Base-by-base conservation (phyloP, 2,797 vertebrate species). In the Tauraco hartlaubi region DNA sequence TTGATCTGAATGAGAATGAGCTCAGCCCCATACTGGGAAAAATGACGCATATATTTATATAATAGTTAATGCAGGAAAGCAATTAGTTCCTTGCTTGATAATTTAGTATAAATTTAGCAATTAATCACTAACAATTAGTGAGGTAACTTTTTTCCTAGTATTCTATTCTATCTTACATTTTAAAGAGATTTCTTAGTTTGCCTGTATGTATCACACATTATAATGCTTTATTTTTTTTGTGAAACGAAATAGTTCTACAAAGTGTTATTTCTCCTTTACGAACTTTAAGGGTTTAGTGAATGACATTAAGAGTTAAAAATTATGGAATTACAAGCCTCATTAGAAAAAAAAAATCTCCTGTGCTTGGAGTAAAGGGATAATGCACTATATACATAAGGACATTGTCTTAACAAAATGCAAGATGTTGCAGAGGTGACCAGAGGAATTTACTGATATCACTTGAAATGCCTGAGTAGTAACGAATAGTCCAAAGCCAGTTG, bases 1-100 rank as follows among this genome's bases (percentile, higher is more conserved):
- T 91, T 96, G 86, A 93, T 95, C 54, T 68, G 75, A 91, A 56
- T 77, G 69, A 94, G 61, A 88, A 86, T 39, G 31, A 78, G 51
- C 82, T 92, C 84, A 90, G 23, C 11, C 31, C 9, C 74, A 71
- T 19, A 46, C 43, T 66, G 68, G 41, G 56, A 31, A 77, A 92
- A 91, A 85, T 71, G 11, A 68, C 20, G 74, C 17, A 41, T 74
- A 33, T 37, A 69, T 56, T 72, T 55, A 85, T 71, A 43, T 46
- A 82, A 67, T 14, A 80, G 61, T 77, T 80, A 77, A 87, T 79
- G 41, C 25, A 83, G 35, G 44, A 89, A 82, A 92, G 31, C 46
- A 87, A 80, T 85, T 89, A 85, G 26, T 79, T 95, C 21, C 7
- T 92, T 90, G 28, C 49, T 67, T 69, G 54, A 49, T 89, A 72